Conservation (phyloP, 1,140 invertebrate genomes). For the Choristoneura fumiferana region DNA sequence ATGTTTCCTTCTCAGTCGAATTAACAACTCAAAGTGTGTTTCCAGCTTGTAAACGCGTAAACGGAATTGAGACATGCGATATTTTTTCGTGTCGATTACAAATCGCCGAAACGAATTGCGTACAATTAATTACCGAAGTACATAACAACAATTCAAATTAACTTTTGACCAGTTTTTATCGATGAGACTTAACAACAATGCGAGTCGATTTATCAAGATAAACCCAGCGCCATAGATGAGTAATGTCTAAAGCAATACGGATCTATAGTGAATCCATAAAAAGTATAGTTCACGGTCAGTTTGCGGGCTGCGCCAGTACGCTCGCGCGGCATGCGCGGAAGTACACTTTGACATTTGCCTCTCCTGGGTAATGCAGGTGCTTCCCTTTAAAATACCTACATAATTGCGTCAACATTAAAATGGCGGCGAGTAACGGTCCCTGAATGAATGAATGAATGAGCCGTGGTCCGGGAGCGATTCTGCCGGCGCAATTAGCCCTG, state of each 20-base stretch:
- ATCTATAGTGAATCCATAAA: constrained; percentile 56
- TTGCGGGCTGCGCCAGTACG: constrained; percentile 27
- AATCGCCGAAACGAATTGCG: neutral
- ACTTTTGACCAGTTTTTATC: constrained; percentile 35
- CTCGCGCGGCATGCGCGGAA: constrained; percentile 48
- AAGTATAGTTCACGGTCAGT: constrained; percentile 67
- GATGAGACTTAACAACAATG: constrained; percentile 37
- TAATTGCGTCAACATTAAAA: constrained; percentile 50
- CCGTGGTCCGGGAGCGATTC: constrained; percentile 39
- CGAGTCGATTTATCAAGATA: constrained; percentile 46
- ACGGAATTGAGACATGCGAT: neutral
- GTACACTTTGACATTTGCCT: constrained; percentile 60
- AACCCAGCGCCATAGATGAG: constrained; percentile 43
- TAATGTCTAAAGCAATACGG: constrained; percentile 50
- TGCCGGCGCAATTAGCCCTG: constrained; percentile 28
- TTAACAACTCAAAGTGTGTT: too few species aligned
- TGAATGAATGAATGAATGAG: constrained; percentile 44
- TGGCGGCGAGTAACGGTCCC: constrained; percentile 52
- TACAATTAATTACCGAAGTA: constrained; percentile 1
- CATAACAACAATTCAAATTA: constrained; percentile 33
- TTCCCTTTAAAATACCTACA: constrained; percentile 42
- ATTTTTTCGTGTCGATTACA: neutral
- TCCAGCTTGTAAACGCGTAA: too few species aligned
- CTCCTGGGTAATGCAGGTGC: constrained; percentile 53
- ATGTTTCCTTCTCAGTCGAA: neutral